Conservation (phyloP, 2,888 invertebrate species). For the Nycteola revayana region DNA sequence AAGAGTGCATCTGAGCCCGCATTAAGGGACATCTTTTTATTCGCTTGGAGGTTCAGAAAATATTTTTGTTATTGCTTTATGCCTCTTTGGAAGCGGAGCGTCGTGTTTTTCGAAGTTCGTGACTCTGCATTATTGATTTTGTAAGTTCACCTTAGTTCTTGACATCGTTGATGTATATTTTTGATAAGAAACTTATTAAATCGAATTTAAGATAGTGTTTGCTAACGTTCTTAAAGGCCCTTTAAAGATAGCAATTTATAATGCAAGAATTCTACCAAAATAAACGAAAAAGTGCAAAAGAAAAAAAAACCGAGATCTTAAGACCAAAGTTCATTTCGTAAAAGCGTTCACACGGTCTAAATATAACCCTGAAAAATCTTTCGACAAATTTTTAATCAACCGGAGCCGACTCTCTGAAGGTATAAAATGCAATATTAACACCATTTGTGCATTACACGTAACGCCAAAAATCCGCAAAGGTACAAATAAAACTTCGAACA, state of each 20-base stretch:
- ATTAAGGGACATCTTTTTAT: constrained; percentile 80
- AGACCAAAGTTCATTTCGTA: constrained; percentile 25
- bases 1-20: constrained; percentile 69
- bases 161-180: constrained; percentile 27
- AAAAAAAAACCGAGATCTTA: constrained; percentile 30
- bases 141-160: constrained; percentile 31
- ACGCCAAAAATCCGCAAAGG: constrained; percentile 57
- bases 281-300: too few species aligned
- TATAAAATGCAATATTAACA: constrained; percentile 73
- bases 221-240: too few species aligned
- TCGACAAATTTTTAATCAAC: constrained; percentile 64
- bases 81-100: constrained; percentile 42
- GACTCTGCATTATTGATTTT: constrained; percentile 58
- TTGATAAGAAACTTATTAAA: constrained; percentile 19
- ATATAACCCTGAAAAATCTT: constrained; percentile 42
- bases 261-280: too few species aligned
- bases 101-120: constrained; percentile 46
- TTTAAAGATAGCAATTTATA: too few species aligned
- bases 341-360: constrained; percentile 36
- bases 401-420: constrained; percentile 47
- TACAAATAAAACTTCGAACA: constrained; percentile 59
- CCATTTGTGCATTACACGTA: constrained; percentile 67
- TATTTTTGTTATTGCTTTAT: constrained; percentile 76
- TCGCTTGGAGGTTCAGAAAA: constrained; percentile 72
- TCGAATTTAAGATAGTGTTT: constrained; percentile 27